A percentile compares a stretch with the other conserved stretches of the same genome.
Evolutionary conservation across 2,888 invertebrate species (phyloP).

Genomic region (Pyrochroa serraticornis): DNA sequence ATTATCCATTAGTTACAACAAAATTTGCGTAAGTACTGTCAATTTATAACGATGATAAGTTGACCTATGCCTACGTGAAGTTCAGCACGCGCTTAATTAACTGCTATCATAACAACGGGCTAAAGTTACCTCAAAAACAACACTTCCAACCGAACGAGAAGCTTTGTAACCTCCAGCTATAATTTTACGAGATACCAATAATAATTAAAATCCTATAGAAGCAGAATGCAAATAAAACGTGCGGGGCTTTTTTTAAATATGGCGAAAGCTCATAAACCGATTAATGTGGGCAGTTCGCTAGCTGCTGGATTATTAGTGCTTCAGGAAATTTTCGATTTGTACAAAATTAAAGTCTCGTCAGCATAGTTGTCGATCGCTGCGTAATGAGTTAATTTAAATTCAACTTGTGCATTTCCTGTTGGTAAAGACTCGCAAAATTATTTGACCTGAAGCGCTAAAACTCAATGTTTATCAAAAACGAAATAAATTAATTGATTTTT

Average conservation of each 20-base stretch:
- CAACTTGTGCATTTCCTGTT: slow-evolving; percentile 3
- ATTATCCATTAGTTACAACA: background rate
- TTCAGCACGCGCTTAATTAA: slow-evolving; percentile 1
- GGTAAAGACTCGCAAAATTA: background rate
- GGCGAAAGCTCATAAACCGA: no score
- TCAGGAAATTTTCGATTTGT: background rate
- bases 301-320: background rate
- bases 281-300: no score
- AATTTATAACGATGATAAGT: slow-evolving; percentile 1
- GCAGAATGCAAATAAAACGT: background rate
- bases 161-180: no score
- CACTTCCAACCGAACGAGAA: background rate
- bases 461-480: no score
- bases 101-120: background rate
- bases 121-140: background rate
- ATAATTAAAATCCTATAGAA: background rate
- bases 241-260: background rate
- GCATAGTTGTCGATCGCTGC: no score
- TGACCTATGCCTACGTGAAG: slow-evolving; percentile 7
- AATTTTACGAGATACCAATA: no score
- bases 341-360: background rate
- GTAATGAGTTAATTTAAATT: slow-evolving; percentile 1
- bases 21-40: background rate
- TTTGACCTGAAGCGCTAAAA: background rate
- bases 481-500: no score